phyloP scores from a whole-genome alignment of 2,888 invertebrate species.

The Stratiomys singularior region DNA sequence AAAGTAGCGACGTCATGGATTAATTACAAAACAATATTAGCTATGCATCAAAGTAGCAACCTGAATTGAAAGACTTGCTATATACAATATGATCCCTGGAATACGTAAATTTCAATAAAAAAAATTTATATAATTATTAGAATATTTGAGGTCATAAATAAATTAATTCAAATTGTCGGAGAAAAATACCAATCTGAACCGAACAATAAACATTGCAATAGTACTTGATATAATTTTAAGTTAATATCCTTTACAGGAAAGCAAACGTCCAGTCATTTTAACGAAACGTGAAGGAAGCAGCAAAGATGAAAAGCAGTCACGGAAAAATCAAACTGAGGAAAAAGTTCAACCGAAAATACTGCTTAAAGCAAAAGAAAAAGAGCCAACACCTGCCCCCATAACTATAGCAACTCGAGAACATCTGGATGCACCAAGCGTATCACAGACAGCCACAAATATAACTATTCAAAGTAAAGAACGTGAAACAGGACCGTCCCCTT shows the following conservation, averaged over 20 bases:
- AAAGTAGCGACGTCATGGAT: too few relatives aligned
- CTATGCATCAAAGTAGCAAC: too few relatives aligned
- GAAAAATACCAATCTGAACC: too few relatives aligned
- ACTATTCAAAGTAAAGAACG: constrained; percentile 51
- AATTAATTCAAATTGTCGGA: too few relatives aligned
- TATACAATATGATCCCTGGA: too few relatives aligned
- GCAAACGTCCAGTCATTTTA: constrained; percentile 58
- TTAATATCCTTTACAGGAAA: constrained; percentile 52
- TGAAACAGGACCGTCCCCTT: constrained; percentile 28
- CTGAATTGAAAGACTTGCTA: too few relatives aligned
- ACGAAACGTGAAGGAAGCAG: constrained; percentile 57
- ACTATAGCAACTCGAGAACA: constrained; percentile 58
- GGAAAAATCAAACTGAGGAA: constrained; percentile 36
- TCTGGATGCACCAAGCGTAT: constrained; percentile 13
- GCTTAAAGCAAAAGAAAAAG: constrained; percentile 58
- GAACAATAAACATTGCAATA: too few relatives aligned
- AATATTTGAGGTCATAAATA: too few relatives aligned
- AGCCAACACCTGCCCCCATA: constrained; percentile 55
- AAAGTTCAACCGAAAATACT: constrained; percentile 62
- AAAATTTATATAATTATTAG: too few relatives aligned
- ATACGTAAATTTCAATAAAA: too few relatives aligned
- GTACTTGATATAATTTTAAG: too few relatives aligned
- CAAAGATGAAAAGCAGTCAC: constrained; percentile 45
- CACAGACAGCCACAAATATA: constrained; percentile 48
- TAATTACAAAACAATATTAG: too few relatives aligned